Base-by-base conservation (phyloP, 2,797 vertebrate species). In the Alcedo quadribrachys region DNA sequence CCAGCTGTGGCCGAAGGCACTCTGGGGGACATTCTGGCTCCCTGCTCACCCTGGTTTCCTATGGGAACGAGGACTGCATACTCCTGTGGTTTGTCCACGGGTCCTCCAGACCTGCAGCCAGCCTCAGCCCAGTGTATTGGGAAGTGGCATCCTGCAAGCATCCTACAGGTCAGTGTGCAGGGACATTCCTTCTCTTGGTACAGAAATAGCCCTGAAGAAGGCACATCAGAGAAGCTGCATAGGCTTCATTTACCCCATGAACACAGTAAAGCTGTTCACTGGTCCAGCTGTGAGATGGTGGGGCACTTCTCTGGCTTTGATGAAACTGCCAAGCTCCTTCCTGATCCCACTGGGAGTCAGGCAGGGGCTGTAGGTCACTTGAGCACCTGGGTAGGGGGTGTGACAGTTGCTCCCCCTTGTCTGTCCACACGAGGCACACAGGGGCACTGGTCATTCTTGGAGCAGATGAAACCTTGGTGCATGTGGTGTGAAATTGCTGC, bases 1-100 rank as follows among this genome's bases (percentile, higher is more conserved):
- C 91, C 93, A 78, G 87, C 84, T 90, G 91, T 5, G 11, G 46
- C 43, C 86, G 25, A 77, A 90, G 90, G 87, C 71, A 5, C 57
- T 46, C 61, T 46, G 61, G 61, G 57, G 62, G 51, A 60, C 43
- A 18, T 7, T 7, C 48, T 73, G 79, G 22, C 58, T 35, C 58
- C 60, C 69, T 27, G 57, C 60, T 86, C 50, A 11, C 27, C 35
- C 19, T 0, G 0, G 2, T 87, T 88, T 81, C 68, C 57, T 85
- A 7, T 0, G 0, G 78, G 60, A 90, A 53, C 1, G 3, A 79
- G 70, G 30, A 55, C 55, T 81, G 28, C 28, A 73, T 2, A 2
- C 35, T 85, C 25, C 10, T n/a, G 45, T 43, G 70, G 8, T 55
- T 87, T 60, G 45, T 53, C 89, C 57, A 42, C 60, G 75, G 92